Conservation (phyloP, 2,888 invertebrate species). For the Nomada flava region DNA sequence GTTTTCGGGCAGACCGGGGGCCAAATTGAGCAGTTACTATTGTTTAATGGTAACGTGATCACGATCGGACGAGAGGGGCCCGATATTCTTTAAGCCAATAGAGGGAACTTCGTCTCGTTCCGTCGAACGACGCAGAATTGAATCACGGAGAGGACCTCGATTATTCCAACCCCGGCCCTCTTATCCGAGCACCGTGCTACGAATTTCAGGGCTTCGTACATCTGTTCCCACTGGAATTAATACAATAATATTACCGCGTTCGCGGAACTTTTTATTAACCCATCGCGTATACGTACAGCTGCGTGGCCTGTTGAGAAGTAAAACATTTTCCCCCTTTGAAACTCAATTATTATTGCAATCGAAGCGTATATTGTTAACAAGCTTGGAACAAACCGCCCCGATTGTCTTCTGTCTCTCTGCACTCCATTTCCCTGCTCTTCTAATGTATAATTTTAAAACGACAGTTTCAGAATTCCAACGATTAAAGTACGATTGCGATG, state of each 20-base stretch:
- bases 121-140: conserved; percentile 30
- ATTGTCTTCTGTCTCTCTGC: no score
- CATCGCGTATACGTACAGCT: no score
- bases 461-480: no score
- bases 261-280: no score
- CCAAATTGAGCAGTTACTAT: conserved; percentile 18
- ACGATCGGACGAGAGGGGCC: conserved; percentile 27
- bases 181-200: background rate
- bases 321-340: no score
- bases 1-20: background rate
- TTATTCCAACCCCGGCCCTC: conserved; percentile 25
- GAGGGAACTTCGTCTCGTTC: conserved; percentile 38
- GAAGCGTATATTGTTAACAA: no score
- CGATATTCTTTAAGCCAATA: conserved; percentile 46
- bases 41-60: conserved; percentile 33
- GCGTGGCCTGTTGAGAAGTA: no score
- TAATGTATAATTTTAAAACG: no score
- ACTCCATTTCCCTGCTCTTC: no score
- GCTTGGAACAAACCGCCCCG: no score
- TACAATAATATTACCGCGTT: background rate
- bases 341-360: no score
- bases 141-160: conserved; percentile 34
- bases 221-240: background rate
- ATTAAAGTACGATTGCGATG: background rate
- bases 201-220: background rate